phyloP scores from a whole-genome alignment of 2,113 vertebrate species.

The Probosciger aterrimus region DNA sequence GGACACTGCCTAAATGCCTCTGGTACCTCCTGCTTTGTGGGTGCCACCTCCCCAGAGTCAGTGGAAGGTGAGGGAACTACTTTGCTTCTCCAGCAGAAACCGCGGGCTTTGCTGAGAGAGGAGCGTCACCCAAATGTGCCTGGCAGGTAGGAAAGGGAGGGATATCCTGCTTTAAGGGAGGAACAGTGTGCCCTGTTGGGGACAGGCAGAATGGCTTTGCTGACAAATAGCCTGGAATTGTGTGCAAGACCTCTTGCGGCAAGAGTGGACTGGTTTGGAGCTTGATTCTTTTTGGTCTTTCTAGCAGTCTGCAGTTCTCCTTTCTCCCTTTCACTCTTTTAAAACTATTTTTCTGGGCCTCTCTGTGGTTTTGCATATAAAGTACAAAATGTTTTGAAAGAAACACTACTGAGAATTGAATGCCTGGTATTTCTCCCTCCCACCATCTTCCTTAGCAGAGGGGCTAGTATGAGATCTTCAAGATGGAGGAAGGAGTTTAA shows the following conservation, averaged over 20 bases:
- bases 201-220: background rate
- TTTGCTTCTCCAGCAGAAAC: background rate
- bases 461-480: background rate
- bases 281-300: background rate
- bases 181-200: background rate
- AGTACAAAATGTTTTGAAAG: background rate
- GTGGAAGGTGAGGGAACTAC: background rate
- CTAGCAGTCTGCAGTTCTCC: background rate
- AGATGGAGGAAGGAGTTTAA: background rate
- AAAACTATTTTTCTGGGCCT: background rate
- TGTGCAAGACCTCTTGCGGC: background rate
- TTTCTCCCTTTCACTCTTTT: background rate
- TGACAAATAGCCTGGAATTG: background rate
- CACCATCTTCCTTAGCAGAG: background rate
- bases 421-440: background rate
- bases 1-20: background rate
- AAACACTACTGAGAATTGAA: background rate
- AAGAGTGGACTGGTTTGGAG: background rate
- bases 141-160: background rate
- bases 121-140: background rate
- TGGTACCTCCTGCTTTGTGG: background rate
- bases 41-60: background rate
- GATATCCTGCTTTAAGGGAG: background rate
- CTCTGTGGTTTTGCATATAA: background rate
- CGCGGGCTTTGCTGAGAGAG: background rate